Conservation (phyloP, 1,140 invertebrate species). For the Tetramorium simillimum region DNA sequence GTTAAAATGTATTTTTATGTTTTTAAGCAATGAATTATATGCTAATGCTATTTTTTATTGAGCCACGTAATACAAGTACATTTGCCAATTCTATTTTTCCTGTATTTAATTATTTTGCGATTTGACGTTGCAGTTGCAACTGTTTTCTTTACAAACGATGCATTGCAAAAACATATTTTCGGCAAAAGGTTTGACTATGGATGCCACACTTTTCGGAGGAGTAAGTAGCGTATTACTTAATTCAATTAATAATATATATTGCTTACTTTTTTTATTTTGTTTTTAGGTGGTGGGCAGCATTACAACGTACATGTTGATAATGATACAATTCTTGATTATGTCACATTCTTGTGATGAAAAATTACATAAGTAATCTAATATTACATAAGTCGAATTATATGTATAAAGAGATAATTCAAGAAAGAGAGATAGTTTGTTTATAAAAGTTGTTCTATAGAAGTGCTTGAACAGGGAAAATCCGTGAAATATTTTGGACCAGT, state of each 20-base stretch:
- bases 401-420: not conserved
- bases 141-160: slow-evolving; percentile 77
- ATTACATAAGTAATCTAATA: not conserved
- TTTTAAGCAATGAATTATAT: not conserved
- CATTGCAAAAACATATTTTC: slow-evolving; percentile 72
- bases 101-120: not conserved
- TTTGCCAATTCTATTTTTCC: not conserved
- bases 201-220: slow-evolving; percentile 67
- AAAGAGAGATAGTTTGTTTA: too few species aligned
- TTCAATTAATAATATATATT: not conserved
- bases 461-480: too few species aligned
- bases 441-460: too few species aligned
- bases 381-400: not conserved
- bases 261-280: not conserved
- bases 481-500: too few species aligned
- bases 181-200: slow-evolving; percentile 69
- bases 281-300: not conserved
- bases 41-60: not conserved
- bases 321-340: not conserved
- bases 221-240: slow-evolving; percentile 56
- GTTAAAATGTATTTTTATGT: not conserved
- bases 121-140: slow-evolving; percentile 69
- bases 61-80: not conserved
- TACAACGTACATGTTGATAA: not conserved
- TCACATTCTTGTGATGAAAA: not conserved